Evolutionary conservation across 2,888 invertebrate species (phyloP).

Genomic region (Icerya purchasi): DNA sequence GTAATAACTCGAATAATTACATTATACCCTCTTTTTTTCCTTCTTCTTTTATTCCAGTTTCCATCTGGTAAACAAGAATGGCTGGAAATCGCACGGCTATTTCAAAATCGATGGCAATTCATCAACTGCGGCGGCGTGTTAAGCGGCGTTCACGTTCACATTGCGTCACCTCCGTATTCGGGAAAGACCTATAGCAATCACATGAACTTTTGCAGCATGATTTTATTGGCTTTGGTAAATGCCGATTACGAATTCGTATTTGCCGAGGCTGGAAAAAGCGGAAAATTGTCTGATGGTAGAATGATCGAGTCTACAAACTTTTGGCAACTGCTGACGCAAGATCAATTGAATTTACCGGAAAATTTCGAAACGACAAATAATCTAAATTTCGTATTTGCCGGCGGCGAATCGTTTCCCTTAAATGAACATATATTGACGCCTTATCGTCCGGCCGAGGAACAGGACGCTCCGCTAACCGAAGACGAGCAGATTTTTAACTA

Average conservation of each 20-base stretch:
- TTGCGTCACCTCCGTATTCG: slow-evolving; percentile 15
- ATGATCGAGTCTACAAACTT: slow-evolving; percentile 14
- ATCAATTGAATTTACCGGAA: slow-evolving; percentile 13
- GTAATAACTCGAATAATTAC: too few relatives aligned
- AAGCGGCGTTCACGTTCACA: slow-evolving; percentile 15
- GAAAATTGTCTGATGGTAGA: slow-evolving; percentile 13
- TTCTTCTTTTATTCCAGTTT: too few relatives aligned
- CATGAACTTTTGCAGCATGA: slow-evolving; percentile 16
- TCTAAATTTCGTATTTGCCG: slow-evolving; percentile 15
- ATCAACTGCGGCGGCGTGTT: slow-evolving; percentile 14
- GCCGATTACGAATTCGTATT: slow-evolving; percentile 13
- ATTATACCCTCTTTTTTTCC: too few relatives aligned
- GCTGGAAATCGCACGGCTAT: slow-evolving; percentile 11
- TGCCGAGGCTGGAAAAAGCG: slow-evolving; percentile 13
- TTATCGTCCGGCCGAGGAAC: slow-evolving; percentile 13
- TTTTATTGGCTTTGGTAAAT: slow-evolving; percentile 16
- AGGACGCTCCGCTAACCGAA: too few relatives aligned
- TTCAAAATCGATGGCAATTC: slow-evolving; percentile 15
- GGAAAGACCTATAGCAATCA: slow-evolving; percentile 17
- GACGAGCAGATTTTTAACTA: slow-evolving; percentile 16
- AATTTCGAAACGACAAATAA: slow-evolving; percentile 4
- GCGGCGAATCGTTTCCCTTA: slow-evolving; percentile 16
- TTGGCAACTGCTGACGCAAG: slow-evolving; percentile 9
- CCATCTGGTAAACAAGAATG: too few relatives aligned
- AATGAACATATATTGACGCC: slow-evolving; percentile 14